phyloP scores from a whole-genome alignment of 2,797 vertebrate genomes.

The Tenualosa thibaudeaui region DNA sequence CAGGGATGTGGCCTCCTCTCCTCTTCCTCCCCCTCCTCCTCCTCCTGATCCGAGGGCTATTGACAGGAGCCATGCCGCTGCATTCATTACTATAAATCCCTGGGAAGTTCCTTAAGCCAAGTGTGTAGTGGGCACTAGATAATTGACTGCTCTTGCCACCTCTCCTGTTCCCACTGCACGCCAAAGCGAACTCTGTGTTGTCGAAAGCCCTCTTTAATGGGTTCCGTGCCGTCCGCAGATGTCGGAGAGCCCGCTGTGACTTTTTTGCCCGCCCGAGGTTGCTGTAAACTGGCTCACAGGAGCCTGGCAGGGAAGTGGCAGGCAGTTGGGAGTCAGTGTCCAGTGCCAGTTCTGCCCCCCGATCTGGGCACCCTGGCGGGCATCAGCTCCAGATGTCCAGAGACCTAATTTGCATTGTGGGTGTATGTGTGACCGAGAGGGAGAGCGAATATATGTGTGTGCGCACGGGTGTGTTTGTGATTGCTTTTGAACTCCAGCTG shows the following conservation, averaged over 20 bases:
- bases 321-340: not conserved
- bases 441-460: conserved; percentile 21
- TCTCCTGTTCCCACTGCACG: not conserved
- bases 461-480: conserved; percentile 7
- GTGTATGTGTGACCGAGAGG: not conserved
- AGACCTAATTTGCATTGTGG: not conserved
- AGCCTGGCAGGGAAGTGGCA: not conserved
- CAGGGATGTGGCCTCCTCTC: not conserved
- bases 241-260: not conserved
- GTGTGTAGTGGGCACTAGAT: conserved; percentile 46
- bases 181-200: not conserved
- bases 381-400: not conserved
- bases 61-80: conserved; percentile 53
- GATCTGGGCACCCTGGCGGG: conserved; percentile 20
- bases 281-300: conserved; percentile 4
- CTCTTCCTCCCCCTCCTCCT: conserved; percentile 3
- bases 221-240: not conserved
- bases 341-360: not conserved
- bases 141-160: conserved; percentile 47
- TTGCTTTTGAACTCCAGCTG: not conserved
- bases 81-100: conserved; percentile 58
- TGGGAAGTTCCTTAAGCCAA: conserved; percentile 45
- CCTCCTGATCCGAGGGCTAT: conserved; percentile 49
- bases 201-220: not conserved
- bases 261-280: not conserved